Evolutionary conservation across 2,888 invertebrate species (phyloP), one percentile per base, ranked within the genome.

Genomic region (Xanthia togata): DNA sequence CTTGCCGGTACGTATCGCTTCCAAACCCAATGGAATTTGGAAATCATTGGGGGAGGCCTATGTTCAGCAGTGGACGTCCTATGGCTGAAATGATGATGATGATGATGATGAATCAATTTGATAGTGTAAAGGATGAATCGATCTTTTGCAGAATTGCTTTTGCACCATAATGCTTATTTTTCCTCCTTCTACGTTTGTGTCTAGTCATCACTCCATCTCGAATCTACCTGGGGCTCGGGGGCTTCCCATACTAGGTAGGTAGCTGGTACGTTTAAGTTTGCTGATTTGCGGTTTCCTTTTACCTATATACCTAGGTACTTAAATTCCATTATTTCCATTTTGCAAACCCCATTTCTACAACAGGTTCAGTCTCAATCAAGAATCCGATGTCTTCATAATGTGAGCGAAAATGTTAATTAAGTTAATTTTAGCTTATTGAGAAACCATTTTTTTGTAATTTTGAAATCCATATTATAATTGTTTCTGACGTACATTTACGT

Each of bases 341-440:
- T 23, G 26, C 35, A 14, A 59, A 31, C 23, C 3, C 17, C 2
- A 35, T 71, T 59, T 14, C 23, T 17, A 17, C 26, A 55, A 72
- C 44, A 35, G 35, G 44, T 79, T 44, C 35, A 59, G 70, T 50
- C 53, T 50, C 53, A 64, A 35, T 55, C n/a, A 65, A 38, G 50
- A 79, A 65, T 55, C 20, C 20, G 44, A 59, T 44, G 44, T 59
- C 20, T 44, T 44, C 17, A 38, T 41, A 23, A 23, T 38, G 23
- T 62, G 9, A 71, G 6, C 35, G 11, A 79, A 78, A 53, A 71
- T 78, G 57, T 14, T n/a, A 44, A 78, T 64, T 14, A 65, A n/a
- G 20, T 44, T 44, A 64, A 72, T 64, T 78, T 59, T 26, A 59
- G 26, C 12, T 44, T 35, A 78, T 71, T 79, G 50, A 53, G 23